These are phyloP conservation scores for Venturia canescens DNA, from an alignment of 1,140 invertebrate species.

Conservation along the genomic window DNA sequence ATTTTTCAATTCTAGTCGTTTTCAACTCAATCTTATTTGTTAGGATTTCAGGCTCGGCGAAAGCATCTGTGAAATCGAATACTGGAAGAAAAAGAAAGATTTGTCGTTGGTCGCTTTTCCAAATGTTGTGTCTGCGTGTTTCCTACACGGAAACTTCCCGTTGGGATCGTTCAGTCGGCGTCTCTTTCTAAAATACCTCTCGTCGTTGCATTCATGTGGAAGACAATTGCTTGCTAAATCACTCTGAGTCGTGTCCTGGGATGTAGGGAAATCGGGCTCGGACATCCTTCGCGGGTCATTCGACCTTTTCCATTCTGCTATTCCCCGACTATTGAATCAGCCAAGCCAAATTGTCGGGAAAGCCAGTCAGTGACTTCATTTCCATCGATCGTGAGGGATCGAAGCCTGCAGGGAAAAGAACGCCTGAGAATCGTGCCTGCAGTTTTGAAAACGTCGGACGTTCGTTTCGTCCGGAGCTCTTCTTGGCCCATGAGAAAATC, in stretches of 20 bases:
- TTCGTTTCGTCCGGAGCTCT: slow-evolving; percentile 5
- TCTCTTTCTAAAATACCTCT: slow-evolving; percentile 21
- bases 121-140: background rate
- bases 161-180: slow-evolving; percentile 6
- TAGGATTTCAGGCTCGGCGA: background rate
- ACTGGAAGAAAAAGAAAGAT: slow-evolving; percentile 1
- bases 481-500: background rate
- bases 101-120: background rate
- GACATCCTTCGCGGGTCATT: slow-evolving; percentile 25
- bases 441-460: slow-evolving; percentile 23
- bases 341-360: slow-evolving; percentile 43
- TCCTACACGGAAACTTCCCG: background rate
- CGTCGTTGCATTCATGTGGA: slow-evolving; percentile 52
- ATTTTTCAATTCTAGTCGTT: background rate
- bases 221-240: slow-evolving; percentile 61
- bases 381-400: slow-evolving; percentile 34
- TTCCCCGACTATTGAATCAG: slow-evolving; percentile 49
- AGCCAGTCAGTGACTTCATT: slow-evolving; percentile 38
- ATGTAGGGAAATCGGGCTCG: slow-evolving; percentile 54
- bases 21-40: background rate
- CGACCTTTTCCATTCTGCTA: background rate
- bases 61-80: slow-evolving; percentile 21
- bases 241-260: slow-evolving; percentile 36
- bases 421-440: slow-evolving; percentile 26
- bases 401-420: slow-evolving; percentile 14